These are phyloP conservation scores for Oikopleura vanhoeffeni DNA, from an alignment of 23 tunicate species.

Conservation along the genomic window DNA sequence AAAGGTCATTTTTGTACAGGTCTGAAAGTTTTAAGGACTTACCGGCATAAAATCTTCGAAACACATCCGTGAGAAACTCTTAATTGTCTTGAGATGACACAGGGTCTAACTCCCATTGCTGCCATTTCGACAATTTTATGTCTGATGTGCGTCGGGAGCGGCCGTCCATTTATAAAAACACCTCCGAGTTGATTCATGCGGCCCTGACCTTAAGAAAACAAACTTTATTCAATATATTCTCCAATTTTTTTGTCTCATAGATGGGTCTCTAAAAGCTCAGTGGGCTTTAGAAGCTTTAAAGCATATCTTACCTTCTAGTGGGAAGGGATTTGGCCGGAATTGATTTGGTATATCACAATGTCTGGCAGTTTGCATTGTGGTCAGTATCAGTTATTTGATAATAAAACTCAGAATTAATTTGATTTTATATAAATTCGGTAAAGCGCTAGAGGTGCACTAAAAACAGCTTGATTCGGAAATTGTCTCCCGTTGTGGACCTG, in stretches of 20 bases:
- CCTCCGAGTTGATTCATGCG: slow-evolving; percentile 92
- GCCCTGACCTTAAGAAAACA: slow-evolving; percentile 46
- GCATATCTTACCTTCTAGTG: neutral
- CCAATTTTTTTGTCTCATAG: neutral
- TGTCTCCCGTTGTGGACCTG: too few relatives aligned
- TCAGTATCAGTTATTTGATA: neutral
- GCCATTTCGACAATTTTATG: slow-evolving; percentile 94
- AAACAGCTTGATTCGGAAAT: too few relatives aligned
- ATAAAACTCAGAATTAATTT: neutral
- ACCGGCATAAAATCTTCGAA: slow-evolving; percentile 81
- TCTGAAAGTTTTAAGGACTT: too few relatives aligned
- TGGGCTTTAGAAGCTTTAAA: neutral
- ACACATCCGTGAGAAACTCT: slow-evolving; percentile 97
- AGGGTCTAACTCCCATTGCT: slow-evolving; percentile 79
- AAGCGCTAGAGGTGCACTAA: too few relatives aligned
- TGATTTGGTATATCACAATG: too few relatives aligned
- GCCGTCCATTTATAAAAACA: slow-evolving; percentile 90
- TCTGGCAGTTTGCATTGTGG: neutral
- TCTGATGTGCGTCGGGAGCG: slow-evolving; percentile 74
- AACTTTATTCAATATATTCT: neutral
- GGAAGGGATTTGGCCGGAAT: neutral
- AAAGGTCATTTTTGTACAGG: too few relatives aligned
- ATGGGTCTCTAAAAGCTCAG: neutral
- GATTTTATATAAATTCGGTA: too few relatives aligned
- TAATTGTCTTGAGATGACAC: slow-evolving; percentile 81